Conservation (phyloP, 2,797 vertebrate species). For the Gephyroberyx darwinii region DNA sequence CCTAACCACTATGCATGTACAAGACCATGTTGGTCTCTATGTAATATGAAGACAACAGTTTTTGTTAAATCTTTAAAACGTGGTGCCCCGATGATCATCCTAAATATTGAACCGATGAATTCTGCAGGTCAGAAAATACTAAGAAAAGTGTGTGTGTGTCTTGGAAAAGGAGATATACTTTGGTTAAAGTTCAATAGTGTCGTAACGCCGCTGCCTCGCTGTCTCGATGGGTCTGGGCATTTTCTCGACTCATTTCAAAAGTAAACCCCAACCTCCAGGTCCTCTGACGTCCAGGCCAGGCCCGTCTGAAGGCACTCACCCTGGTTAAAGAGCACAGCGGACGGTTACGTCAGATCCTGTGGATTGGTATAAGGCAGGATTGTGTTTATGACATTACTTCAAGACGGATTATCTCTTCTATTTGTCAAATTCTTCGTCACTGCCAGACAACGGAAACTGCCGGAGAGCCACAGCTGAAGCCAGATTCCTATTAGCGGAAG, state of each 20-base stretch:
- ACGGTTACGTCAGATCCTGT: slow-evolving; percentile 12
- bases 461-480: slow-evolving; percentile 26
- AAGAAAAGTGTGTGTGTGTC: not conserved
- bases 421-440: slow-evolving; percentile 9
- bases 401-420: slow-evolving; percentile 33
- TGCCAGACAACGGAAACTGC: slow-evolving; percentile 51
- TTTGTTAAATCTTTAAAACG: no score
- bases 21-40: not conserved
- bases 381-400: slow-evolving; percentile 44
- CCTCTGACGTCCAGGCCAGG: no score
- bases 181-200: no score
- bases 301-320: no score
- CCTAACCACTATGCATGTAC: not conserved
- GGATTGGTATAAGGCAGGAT: slow-evolving; percentile 4
- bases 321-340: slow-evolving; percentile 6
- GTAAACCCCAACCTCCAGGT: not conserved
- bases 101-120: no score
- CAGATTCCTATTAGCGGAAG: slow-evolving; percentile 44
- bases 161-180: not conserved
- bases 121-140: not conserved
- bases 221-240: no score
- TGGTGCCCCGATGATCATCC: no score
- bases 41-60: not conserved
- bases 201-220: no score
- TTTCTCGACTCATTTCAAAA: not conserved